phyloP scores from a whole-genome alignment of 2,113 vertebrate species.

The Daphoenositta chrysoptera region DNA sequence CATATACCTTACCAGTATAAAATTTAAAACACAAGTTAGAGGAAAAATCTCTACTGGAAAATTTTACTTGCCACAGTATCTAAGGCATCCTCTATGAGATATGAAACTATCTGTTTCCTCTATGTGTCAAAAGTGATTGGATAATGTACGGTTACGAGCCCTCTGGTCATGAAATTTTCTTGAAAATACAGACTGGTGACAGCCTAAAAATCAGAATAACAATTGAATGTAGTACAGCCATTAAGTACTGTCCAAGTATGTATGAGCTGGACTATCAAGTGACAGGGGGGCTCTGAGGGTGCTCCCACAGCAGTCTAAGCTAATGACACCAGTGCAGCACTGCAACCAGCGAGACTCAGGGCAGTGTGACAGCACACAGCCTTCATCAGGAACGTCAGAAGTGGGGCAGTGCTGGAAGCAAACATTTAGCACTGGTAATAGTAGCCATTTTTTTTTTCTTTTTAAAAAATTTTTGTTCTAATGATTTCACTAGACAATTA shows the following conservation, averaged over 20 bases:
- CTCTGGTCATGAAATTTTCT: background rate
- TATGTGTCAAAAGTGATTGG: background rate
- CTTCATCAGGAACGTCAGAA: background rate
- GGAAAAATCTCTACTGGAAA: background rate
- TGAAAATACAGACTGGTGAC: background rate
- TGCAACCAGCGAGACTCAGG: background rate
- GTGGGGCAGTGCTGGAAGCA: background rate
- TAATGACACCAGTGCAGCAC: background rate
- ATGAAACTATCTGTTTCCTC: background rate
- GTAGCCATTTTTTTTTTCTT: background rate
- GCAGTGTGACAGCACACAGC: background rate
- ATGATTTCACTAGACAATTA: background rate
- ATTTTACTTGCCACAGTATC: background rate
- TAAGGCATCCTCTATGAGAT: background rate
- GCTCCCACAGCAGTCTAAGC: background rate
- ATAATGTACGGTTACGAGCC: background rate
- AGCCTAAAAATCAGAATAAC: background rate
- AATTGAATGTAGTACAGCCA: background rate
- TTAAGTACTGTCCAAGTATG: background rate
- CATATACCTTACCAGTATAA: background rate
- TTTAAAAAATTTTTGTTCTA: background rate
- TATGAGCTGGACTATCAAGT: background rate
- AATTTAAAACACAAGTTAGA: background rate
- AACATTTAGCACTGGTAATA: background rate
- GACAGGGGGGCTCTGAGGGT: background rate